Conservation (phyloP, 30 jellyfish, hydroid and myxozoan genomes). For the Hydractinia echinata region DNA sequence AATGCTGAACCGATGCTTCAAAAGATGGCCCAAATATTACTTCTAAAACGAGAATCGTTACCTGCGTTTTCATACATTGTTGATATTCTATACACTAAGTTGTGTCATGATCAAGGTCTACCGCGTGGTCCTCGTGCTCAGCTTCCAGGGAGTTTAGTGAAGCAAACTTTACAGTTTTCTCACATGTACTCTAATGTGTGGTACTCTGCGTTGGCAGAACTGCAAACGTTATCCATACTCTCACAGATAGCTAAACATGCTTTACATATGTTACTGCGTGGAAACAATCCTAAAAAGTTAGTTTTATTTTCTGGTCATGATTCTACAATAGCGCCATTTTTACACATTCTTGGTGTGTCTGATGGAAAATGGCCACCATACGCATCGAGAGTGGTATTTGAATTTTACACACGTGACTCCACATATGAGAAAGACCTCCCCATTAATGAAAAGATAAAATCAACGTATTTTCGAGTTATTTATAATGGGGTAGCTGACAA, state of each 20-base stretch:
- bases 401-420: slow-evolving; percentile 27
- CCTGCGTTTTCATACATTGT: slow-evolving; percentile 57
- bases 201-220: slow-evolving; percentile 55
- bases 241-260: slow-evolving; percentile 59
- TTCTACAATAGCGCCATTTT: slow-evolving; percentile 63
- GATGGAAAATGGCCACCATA: slow-evolving; percentile 96
- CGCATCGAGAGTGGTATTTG: slow-evolving; percentile 91
- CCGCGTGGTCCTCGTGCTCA: slow-evolving; percentile 69
- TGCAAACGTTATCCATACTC: slow-evolving; percentile 68
- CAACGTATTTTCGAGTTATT: slow-evolving; percentile 33
- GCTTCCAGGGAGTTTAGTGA: slow-evolving; percentile 51
- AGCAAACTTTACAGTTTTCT: slow-evolving; percentile 37
- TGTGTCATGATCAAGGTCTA: slow-evolving; percentile 64
- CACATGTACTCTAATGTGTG: slow-evolving; percentile 30
- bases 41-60: slow-evolving; percentile 21
- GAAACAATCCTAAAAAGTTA: slow-evolving; percentile 21
- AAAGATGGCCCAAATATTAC: slow-evolving; percentile 32
- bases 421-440: not conserved
- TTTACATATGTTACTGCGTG: slow-evolving; percentile 25
- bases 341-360: slow-evolving; percentile 48
- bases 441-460: slow-evolving; percentile 3
- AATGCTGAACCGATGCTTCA: slow-evolving; percentile 26
- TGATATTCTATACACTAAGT: slow-evolving; percentile 59
- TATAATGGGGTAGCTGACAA: slow-evolving; percentile 25
- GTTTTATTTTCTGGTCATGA: slow-evolving; percentile 90